Evolutionary conservation across 1,140 invertebrate species (phyloP), one percentile per base, ranked within the genome.

Genomic region (Yoshiicerus persimilis): DNA sequence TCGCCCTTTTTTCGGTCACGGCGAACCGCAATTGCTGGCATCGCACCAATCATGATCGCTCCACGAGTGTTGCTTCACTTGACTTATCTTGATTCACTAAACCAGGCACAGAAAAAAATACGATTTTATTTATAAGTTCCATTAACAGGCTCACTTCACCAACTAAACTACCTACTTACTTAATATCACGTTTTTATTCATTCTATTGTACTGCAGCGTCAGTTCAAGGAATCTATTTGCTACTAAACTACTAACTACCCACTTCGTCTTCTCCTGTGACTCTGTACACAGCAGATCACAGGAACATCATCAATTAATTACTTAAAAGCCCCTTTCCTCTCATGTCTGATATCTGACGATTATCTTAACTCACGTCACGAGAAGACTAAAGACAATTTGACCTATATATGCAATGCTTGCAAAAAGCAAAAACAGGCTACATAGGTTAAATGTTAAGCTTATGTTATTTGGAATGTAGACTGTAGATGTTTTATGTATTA

Each of bases 1-100:
- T 96, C 95, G 90, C 95, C 95, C 89, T 96, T 95, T 84, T 95
- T 93, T 89, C 96, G 93, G 92, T 96, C 96, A 92, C 96, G 96
- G 92, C 96, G 95, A 39, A 97, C 96, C 23, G 96, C 96, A 92
- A 97, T 96, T 89, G 96, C 96, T 92, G 96, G 96, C 96, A 96
- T 89, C 56, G 88, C 96, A 89, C 96, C 96, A 91, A 96, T 96
- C 96, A 96, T 96, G 92, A 94, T 95, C 90, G 32, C 25, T 30
- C 27, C 25, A 11, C 25, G 25, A 64, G 1, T 2, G 11, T 30
- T 27, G 27, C 16, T 70, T 70, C 66, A 70, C 25, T 70, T 16
- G 5, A 70, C 25, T 30, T 30, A 23, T 30, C 66, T 70, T 13
- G 25, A 70, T 70, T 27, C 30, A 70, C 30, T 30, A 30, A 30